A percentile compares a stretch with the other conserved stretches of the same genome.
Conservation (phyloP, 2,113 vertebrate species). For the Strigops habroptila region DNA sequence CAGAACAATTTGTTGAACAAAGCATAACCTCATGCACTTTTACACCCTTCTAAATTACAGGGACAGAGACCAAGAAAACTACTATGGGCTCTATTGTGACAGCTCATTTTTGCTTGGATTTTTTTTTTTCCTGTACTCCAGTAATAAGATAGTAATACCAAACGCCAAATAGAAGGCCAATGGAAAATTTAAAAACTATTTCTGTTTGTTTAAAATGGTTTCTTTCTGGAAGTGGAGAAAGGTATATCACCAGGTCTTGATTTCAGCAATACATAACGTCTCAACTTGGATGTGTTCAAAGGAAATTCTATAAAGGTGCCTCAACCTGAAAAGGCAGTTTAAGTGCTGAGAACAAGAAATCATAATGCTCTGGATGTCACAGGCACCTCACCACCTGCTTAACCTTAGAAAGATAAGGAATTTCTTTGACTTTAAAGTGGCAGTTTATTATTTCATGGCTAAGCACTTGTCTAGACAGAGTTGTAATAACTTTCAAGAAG, state of each 20-base stretch:
- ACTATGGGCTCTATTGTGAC: neutral
- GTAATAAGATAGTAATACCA: neutral
- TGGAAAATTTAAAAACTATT: neutral
- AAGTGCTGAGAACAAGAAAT: neutral
- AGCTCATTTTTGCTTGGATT: neutral
- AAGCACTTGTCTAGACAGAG: slow-evolving; percentile 42
- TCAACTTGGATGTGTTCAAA: neutral
- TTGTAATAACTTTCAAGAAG: slow-evolving; percentile 10
- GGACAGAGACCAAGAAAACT: neutral
- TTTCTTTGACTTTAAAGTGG: neutral
- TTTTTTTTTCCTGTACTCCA: neutral
- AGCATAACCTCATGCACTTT: neutral
- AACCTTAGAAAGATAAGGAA: slow-evolving; percentile 38
- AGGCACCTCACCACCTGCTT: slow-evolving; percentile 17
- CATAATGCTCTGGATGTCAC: neutral
- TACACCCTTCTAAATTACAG: neutral
- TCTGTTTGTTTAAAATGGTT: neutral
- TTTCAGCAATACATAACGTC: neutral
- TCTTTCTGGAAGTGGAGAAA: neutral
- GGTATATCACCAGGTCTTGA: neutral
- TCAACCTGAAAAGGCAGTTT: neutral
- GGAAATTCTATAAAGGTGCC: neutral
- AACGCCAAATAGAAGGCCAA: neutral
- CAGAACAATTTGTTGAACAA: neutral
- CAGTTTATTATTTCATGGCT: neutral